Conservation (phyloP, 2,797 vertebrate species). For the Hypotaenidia okinawae region DNA sequence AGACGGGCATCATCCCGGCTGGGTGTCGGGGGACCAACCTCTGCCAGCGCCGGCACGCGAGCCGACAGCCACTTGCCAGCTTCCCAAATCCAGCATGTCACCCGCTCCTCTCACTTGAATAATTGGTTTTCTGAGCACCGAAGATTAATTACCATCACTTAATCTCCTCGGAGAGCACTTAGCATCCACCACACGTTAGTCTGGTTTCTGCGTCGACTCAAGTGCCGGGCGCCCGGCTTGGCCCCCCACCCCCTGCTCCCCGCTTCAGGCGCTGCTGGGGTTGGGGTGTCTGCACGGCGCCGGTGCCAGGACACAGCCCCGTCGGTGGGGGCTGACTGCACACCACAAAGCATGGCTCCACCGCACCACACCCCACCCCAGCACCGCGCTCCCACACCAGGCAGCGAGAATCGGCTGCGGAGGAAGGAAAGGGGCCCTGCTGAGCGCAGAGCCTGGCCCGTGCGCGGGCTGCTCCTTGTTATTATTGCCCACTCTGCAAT, state of each 20-base stretch:
- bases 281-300: background rate
- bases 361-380: background rate
- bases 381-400: accelerated
- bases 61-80: background rate
- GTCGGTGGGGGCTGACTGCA: too few relatives aligned
- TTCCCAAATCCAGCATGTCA: accelerated
- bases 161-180: background rate
- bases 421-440: background rate
- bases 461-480: background rate
- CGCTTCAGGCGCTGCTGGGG: accelerated
- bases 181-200: background rate
- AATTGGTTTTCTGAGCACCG: background rate
- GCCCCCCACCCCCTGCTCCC: background rate
- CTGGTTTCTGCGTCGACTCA: background rate
- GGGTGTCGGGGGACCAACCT: too few relatives aligned
- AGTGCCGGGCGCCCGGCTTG: accelerated
- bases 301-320: background rate
- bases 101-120: background rate
- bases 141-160: background rate
- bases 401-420: background rate
- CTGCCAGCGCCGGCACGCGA: accelerated
- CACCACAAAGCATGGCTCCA: accelerated
- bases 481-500: background rate
- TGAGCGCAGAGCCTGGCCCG: background rate
- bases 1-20: accelerated